Evolutionary conservation across 2,888 invertebrate species (phyloP).

Genomic region (Platycheirus rosarum): DNA sequence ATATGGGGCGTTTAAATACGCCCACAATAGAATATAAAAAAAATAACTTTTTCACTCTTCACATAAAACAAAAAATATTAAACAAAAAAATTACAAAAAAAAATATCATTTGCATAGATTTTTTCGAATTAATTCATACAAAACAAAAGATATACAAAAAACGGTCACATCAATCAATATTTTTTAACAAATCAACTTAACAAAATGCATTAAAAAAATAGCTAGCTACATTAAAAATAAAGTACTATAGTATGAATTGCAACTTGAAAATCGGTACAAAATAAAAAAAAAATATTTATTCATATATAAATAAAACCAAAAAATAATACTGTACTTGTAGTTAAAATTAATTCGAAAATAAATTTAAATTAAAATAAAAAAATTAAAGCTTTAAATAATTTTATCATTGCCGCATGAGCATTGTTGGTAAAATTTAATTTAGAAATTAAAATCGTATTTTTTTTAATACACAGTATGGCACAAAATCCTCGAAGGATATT

Average conservation of each 20-base stretch:
- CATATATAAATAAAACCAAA: constrained; percentile 25
- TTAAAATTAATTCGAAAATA: constrained; percentile 52
- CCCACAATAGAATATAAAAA: constrained; percentile 46
- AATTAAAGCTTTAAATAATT: constrained; percentile 69
- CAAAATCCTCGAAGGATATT: constrained; percentile 25
- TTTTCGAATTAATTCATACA: constrained; percentile 60
- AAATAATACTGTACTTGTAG: constrained; percentile 41
- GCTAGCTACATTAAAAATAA: constrained; percentile 55
- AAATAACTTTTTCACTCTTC: constrained; percentile 64
- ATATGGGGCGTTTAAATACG: constrained; percentile 22
- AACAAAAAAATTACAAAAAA: constrained; percentile 19
- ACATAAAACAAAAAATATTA: constrained; percentile 36
- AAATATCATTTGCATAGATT: constrained; percentile 52
- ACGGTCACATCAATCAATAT: constrained; percentile 55
- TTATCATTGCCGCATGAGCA: constrained; percentile 62
- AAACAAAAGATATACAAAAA: constrained; percentile 21
- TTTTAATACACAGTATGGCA: constrained; percentile 37
- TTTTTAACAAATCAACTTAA: constrained; percentile 29
- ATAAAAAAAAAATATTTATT: constrained; percentile 36
- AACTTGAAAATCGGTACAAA: constrained; percentile 74
- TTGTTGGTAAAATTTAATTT: constrained; percentile 41
- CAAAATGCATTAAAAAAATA: constrained; percentile 54
- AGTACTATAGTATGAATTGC: constrained; percentile 52
- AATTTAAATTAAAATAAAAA: constrained; percentile 36
- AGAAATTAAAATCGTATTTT: constrained; percentile 7